Base-by-base conservation (phyloP, 2,113 vertebrate genomes). In the Pontoporia blainvillei region DNA sequence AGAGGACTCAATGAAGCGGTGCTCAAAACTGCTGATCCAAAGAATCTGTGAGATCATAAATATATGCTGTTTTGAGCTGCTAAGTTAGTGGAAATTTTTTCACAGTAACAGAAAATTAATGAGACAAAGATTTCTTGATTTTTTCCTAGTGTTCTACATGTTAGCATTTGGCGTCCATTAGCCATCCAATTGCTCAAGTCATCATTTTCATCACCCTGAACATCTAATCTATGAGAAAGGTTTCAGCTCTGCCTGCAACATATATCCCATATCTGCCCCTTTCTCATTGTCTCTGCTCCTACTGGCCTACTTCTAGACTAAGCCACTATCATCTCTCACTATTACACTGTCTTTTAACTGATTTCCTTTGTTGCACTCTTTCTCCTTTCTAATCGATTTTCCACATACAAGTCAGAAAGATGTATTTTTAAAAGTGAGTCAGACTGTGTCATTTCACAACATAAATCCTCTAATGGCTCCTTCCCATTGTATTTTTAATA, bases 211-310 rank as follows among this genome's bases (percentile, higher is more conserved):
- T 29, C 69, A 20, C 1, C 15, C 39, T 57, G 46, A n/a, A 36
- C 18, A 61, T 54, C 49, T 82, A 21, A 54, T 75, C 67, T 17
- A 67, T 14, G 5, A 86, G 41, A 82, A 69, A 34, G 20, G 41
- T 89, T 64, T 64, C 69, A 88, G 15, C 31, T 41, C 62, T 72
- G 34, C 72, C n/a, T 72, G 36, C 2, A 71, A 27, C 0, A 3
- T 20, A 13, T 9, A 21, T 14, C 13, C 29, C 39, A 0, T 41
- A 8, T 75, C 6, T 34, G 8, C 27, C 2, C 11, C 13, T 6
- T 31, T 86, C 11, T 83, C 41, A 36, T 14, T 7, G 10, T 44
- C 49, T 82, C 23, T 62, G 23, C 20, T 54, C 14, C 61, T 76
- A 23, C 20, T 54, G 12, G 14, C n/a, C 62, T 39, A 27, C 18